Conservation (phyloP, 2,888 invertebrate genomes). For the Tiphia femorata region DNA sequence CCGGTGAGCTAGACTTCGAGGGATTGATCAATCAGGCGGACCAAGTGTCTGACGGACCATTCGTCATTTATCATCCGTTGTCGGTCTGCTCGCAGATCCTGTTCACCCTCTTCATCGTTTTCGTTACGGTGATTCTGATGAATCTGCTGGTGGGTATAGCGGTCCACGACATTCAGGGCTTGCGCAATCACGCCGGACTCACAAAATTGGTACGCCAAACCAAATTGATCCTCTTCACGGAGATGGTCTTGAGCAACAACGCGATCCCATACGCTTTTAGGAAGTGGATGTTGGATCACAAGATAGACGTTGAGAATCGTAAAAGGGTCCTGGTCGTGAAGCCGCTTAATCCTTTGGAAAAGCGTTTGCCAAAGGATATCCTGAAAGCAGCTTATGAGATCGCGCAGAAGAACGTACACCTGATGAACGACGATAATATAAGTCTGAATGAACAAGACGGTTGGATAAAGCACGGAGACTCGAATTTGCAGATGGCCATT, state of each 20-base stretch:
- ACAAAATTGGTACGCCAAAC: slow-evolving; percentile 70
- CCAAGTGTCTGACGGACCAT: slow-evolving; percentile 49
- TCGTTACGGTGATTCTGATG: slow-evolving; percentile 67
- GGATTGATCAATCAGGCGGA: slow-evolving; percentile 61
- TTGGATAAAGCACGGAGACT: slow-evolving; percentile 50
- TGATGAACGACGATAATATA: slow-evolving; percentile 47
- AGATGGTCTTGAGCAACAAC: slow-evolving; percentile 68
- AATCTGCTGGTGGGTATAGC: slow-evolving; percentile 68
- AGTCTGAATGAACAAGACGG: slow-evolving; percentile 44
- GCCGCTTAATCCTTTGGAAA: slow-evolving; percentile 69
- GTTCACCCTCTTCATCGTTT: slow-evolving; percentile 65
- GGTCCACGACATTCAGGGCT: slow-evolving; percentile 68
- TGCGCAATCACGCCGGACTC: slow-evolving; percentile 69
- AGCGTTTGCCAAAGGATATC: slow-evolving; percentile 68
- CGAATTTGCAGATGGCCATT: slow-evolving; percentile 40
- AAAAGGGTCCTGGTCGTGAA: slow-evolving; percentile 68
- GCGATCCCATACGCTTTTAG: slow-evolving; percentile 65
- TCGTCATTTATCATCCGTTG: slow-evolving; percentile 61
- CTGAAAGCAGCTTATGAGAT: slow-evolving; percentile 68
- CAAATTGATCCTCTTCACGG: slow-evolving; percentile 69
- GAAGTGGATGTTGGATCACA: slow-evolving; percentile 67
- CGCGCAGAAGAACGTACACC: slow-evolving; percentile 63
- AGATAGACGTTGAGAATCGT: slow-evolving; percentile 65
- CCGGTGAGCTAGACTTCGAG: slow-evolving; percentile 66
- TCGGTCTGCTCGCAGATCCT: slow-evolving; percentile 65